Evolutionary conservation across 1,140 invertebrate genomes (phyloP), one percentile per base, ranked within the genome.

Genomic region (Drosophila bifasciata): DNA sequence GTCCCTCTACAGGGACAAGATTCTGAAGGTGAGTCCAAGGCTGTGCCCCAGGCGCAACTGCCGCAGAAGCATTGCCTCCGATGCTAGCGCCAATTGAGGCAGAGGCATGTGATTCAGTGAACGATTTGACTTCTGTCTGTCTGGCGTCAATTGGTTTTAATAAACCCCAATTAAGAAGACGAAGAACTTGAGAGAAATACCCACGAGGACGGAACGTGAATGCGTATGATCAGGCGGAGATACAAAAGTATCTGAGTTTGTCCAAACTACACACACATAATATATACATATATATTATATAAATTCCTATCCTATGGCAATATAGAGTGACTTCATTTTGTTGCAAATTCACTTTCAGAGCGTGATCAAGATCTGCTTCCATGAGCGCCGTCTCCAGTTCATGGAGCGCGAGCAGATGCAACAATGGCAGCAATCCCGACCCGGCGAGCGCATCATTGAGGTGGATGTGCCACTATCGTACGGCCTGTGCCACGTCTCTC

Each of bases 381-480:
- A 99, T 92, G 98, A 99, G 91, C 94, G 98, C 51, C 94, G 98
- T n/a, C 92, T 99, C 39, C 98, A 99, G 90, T 99, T 97, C 91
- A 98, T 97, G 92, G 98, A 99, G 92, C 94, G 95, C 41, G 97
- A 99, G 88, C 97, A 99, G 92, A 97, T 99, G 91, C 93, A 95
- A 7, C 94, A 95, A 73, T 99, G 98, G 98, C 96, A 97, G 91
- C 94, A 94, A 52, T 94, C 95, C 43, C 93, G 97, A 71, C 97
- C 97, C 13, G 96, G 97, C 5, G 97, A 99, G 91, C 93, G 97
- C 72, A 97, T 99, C 68, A 92, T 99, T 0, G 98, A 99, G 93
- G 95, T 97, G 45, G 98, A 99, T 91, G 94, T 99, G 7, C 98
- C 98, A 0, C 92, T 99, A 2, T 98, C 97, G 7, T 99, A 99